phyloP scores from a whole-genome alignment of 2,888 invertebrate genomes.

The Cistogaster globosa region DNA sequence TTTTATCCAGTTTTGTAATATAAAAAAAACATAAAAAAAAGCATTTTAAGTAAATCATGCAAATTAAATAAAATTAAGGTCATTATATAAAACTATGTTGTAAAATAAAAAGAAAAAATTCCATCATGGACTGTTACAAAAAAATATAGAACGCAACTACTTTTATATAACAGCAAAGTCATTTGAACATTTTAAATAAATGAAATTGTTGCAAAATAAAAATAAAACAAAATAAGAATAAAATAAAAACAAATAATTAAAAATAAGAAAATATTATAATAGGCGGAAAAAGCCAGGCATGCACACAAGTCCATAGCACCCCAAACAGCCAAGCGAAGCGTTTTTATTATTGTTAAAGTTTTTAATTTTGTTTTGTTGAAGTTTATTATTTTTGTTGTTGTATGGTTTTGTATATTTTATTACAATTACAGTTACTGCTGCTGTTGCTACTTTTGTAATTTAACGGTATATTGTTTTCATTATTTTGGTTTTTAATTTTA shows the following conservation, averaged over 20 bases:
- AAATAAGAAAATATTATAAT: conserved; percentile 32
- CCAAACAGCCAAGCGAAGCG: conserved; percentile 29
- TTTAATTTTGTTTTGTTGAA: conserved; percentile 58
- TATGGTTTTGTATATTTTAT: conserved; percentile 40
- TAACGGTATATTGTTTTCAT: conserved; percentile 71
- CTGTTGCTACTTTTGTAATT: conserved; percentile 66
- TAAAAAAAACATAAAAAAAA: no score
- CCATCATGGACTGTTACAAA: conserved; percentile 22
- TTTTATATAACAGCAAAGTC: conserved; percentile 33
- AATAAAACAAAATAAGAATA: no score
- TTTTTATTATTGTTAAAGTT: conserved; percentile 56
- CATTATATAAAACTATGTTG: conserved; percentile 12
- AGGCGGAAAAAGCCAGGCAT: conserved; percentile 44
- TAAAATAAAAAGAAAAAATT: conserved; percentile 36
- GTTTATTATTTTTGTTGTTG: neutral
- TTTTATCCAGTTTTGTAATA: no score
- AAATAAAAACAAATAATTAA: no score
- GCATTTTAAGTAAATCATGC: no score
- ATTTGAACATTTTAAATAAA: conserved; percentile 53
- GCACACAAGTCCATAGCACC: neutral
- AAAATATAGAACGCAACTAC: conserved; percentile 35
- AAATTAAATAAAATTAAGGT: conserved; percentile 62
- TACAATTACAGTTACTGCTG: conserved; percentile 42
- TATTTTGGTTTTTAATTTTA: conserved; percentile 68
- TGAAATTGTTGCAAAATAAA: conserved; percentile 3